phyloP scores from a whole-genome alignment of 2,113 vertebrate genomes.

The Platichthys flesus region DNA sequence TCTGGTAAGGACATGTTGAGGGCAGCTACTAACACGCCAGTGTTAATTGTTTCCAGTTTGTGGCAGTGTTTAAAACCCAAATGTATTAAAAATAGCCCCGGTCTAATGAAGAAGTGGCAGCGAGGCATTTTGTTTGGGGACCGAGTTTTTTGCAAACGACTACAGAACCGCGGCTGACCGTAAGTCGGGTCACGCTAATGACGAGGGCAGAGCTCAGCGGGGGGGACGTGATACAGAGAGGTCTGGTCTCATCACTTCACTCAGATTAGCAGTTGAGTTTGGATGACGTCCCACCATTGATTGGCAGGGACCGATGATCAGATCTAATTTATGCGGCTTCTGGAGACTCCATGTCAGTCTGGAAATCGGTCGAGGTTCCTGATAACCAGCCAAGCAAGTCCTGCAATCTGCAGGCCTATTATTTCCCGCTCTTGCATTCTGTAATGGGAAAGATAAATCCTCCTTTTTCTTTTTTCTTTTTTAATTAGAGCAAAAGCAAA shows the following conservation, averaged over 20 bases:
- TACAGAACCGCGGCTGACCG: constrained; percentile 55
- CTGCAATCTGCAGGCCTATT: constrained; percentile 60
- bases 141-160: constrained; percentile 49
- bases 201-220: constrained; percentile 37
- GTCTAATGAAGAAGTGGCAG: constrained; percentile 74
- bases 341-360: constrained; percentile 58
- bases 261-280: constrained; percentile 69
- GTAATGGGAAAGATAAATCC: constrained; percentile 75
- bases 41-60: constrained; percentile 88
- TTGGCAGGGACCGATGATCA: constrained; percentile 66
- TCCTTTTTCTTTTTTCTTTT: constrained; percentile 55
- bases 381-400: constrained; percentile 72
- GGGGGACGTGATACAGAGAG: constrained; percentile 59
- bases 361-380: constrained; percentile 65
- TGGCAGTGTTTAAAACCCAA: constrained; percentile 86
- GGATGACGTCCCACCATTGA: constrained; percentile 69
- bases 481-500: constrained; percentile 77
- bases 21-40: constrained; percentile 84
- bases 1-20: constrained; percentile 90
- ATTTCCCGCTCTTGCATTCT: constrained; percentile 53
- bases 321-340: constrained; percentile 72
- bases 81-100: constrained; percentile 77
- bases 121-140: constrained; percentile 69
- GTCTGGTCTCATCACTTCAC: constrained; percentile 69
- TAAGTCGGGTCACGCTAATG: constrained; percentile 55